These are phyloP conservation scores for Saccostrea cuccullata DNA, from an alignment of 1,140 invertebrate species.

Conservation along the genomic window DNA sequence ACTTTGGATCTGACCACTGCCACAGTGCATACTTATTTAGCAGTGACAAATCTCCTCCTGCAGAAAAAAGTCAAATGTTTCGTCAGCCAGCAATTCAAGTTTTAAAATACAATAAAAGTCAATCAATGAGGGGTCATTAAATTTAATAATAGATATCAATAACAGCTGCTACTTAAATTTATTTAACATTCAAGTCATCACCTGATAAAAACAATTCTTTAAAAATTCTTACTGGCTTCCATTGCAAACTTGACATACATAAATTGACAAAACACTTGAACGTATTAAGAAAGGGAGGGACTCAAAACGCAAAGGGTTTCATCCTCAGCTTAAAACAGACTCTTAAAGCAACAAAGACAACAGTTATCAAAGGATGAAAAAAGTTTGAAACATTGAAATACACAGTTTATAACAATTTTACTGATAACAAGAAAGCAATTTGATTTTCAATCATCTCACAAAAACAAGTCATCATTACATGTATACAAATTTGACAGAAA, in stretches of 20 bases:
- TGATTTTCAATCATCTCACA: not conserved
- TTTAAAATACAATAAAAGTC: not conserved
- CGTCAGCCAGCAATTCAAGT: not conserved
- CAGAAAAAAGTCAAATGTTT: too few species aligned
- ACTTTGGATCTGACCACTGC: too few species aligned
- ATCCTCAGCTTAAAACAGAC: not conserved
- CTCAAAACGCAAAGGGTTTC: not conserved
- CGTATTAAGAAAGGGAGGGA: not conserved
- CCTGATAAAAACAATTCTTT: not conserved
- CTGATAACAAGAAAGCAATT: not conserved
- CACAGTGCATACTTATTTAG: too few species aligned
- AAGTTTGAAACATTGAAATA: not conserved
- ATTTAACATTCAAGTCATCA: not conserved
- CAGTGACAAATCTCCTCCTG: too few species aligned
- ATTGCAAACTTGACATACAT: not conserved
- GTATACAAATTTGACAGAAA: not conserved
- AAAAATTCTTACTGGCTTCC: not conserved
- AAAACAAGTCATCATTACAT: not conserved
- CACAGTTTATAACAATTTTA: not conserved
- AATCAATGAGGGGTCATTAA: constrained; percentile 11
- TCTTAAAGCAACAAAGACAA: not conserved
- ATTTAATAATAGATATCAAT: constrained; percentile 19
- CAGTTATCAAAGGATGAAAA: not conserved
- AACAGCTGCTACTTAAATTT: constrained; percentile 14
- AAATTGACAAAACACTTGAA: not conserved